Base-by-base conservation (phyloP, 2,888 invertebrate species). In the Ptychoptera albimana region DNA sequence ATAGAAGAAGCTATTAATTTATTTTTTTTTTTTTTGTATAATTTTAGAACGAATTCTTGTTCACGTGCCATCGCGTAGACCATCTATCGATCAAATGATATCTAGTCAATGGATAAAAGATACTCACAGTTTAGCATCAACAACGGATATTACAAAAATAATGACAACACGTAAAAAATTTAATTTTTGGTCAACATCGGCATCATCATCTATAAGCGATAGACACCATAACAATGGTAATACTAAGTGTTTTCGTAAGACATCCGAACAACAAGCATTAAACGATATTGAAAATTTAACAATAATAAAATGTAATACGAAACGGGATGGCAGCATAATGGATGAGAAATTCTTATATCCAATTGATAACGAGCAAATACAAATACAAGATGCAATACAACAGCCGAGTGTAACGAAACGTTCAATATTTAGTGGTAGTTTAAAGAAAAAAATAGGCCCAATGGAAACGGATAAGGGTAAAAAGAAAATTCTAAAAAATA, bases 51-150 rank as follows among this genome's bases (percentile, higher is more conserved):
- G 68, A 50, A 69, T 69, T 51, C 57, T 72, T 50, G 63, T 69
- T 35, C 70, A 69, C 54, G 57, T 64, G 45, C 71, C 71, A 31
- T 58, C 57, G 31, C 66, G 68, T 48, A 60, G 72, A 46, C 66
- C 69, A 46, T 62, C 61, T 39, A 56, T 71, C 34, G 65, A 68
- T 41, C 67, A 70, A 47, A 68, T 72, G 45, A 55, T 68, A 13
- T 56, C 58, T 46, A 67, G 72, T 49, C 74, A 74, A 51, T 79
- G 77, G 72, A 61, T 78, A 29, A 56, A 52, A 38, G 57, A 57
- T 47, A 61, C 64, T 46, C 61, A 60, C 49, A 50, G 16, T 13
- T 23, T 44, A 7, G 42, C 41, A 15, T 23, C 16, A 12, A 23
- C 36, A n/a, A n/a, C 39, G 7, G 23, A 23, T 23, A 23, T 23